Evolutionary conservation across 2,888 invertebrate species (phyloP).

Genomic region (Morpho achilles): DNA sequence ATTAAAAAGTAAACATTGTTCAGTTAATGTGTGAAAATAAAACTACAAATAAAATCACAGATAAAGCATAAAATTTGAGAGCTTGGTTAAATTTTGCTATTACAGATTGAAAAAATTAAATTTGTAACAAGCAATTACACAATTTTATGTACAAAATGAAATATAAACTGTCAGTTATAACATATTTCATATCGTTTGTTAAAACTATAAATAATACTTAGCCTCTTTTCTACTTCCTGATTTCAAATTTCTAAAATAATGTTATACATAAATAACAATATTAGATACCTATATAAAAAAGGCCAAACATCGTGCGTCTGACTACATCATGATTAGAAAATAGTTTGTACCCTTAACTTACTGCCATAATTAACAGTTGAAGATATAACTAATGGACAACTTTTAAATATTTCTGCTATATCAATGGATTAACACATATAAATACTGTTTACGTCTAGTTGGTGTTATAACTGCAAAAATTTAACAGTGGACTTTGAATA

Average conservation of each 20-base stretch:
- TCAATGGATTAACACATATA: no score
- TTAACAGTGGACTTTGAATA: no score
- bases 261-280: background rate
- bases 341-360: constrained; percentile 23
- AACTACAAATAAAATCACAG: constrained; percentile 69
- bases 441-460: no score
- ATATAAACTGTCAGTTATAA: constrained; percentile 5
- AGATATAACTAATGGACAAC: no score
- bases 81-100: constrained; percentile 40
- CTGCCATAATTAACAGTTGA: background rate
- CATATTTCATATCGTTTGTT: constrained; percentile 6
- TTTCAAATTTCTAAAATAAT: constrained; percentile 3
- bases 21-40: constrained; percentile 58
- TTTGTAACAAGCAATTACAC: background rate
- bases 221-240: constrained; percentile 17
- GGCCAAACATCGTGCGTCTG: constrained; percentile 14
- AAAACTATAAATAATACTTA: constrained; percentile 19
- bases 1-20: constrained; percentile 60
- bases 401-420: no score
- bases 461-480: no score
- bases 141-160: constrained; percentile 1
- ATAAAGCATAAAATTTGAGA: constrained; percentile 66
- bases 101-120: constrained; percentile 3
- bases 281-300: background rate
- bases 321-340: constrained; percentile 26